Conservation (phyloP, 2,113 vertebrate species). For the Anolis sagrei region DNA sequence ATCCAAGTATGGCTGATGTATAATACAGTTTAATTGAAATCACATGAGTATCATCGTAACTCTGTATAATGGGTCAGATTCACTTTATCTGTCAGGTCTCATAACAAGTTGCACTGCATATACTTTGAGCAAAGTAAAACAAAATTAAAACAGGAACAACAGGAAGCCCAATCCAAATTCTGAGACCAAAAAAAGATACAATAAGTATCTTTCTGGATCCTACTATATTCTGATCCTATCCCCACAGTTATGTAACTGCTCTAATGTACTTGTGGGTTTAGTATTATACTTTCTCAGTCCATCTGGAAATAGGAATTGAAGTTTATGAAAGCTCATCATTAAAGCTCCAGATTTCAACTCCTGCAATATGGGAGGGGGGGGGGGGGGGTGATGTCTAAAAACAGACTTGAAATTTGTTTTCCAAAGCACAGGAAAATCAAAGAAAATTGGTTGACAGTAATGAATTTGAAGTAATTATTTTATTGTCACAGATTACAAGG, state of each 20-base stretch:
- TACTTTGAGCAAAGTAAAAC: neutral
- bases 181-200: neutral
- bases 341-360: too few relatives aligned
- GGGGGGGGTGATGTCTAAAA: neutral
- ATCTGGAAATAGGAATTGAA: neutral
- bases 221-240: neutral
- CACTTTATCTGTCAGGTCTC: neutral
- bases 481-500: neutral
- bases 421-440: neutral
- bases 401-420: neutral
- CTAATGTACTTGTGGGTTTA: neutral
- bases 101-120: neutral
- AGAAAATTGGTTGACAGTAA: neutral
- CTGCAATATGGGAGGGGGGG: too few relatives aligned
- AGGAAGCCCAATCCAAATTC: neutral
- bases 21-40: neutral
- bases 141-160: too few relatives aligned
- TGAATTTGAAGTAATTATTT: neutral
- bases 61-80: neutral
- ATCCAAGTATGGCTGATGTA: neutral
- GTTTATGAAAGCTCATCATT: too few relatives aligned
- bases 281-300: neutral
- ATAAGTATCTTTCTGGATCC: neutral
- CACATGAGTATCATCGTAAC: neutral
- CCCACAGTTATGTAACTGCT: neutral